Evolutionary conservation across 2,797 vertebrate genomes (phyloP).

Genomic region (Mus spretus): DNA sequence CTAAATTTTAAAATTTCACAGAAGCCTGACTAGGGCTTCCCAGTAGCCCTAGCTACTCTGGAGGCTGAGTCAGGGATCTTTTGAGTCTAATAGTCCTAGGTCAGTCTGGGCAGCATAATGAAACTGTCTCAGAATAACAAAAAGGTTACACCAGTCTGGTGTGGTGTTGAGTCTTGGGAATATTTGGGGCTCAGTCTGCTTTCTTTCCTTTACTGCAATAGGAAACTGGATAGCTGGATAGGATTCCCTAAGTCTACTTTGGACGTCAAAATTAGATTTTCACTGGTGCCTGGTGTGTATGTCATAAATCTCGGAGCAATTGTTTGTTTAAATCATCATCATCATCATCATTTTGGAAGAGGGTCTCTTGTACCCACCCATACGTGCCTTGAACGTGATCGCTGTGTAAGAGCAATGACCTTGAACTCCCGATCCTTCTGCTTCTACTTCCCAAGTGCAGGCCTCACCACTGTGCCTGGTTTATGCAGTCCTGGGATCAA

Average conservation of each 20-base stretch:
- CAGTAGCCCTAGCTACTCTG: too few relatives aligned
- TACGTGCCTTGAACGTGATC: neutral
- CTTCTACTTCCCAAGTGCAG: neutral
- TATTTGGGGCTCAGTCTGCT: neutral
- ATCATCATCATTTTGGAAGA: neutral
- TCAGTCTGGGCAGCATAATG: neutral
- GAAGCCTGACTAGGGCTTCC: neutral
- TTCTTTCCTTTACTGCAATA: slow-evolving; percentile 65
- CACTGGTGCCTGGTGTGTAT: slow-evolving; percentile 49
- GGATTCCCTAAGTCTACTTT: slow-evolving; percentile 70
- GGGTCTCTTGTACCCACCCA: neutral
- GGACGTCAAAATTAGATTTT: slow-evolving; percentile 76
- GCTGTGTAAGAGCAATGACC: neutral
- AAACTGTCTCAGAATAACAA: neutral
- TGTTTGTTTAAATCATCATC: neutral
- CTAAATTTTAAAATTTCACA: neutral
- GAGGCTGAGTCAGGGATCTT: neutral
- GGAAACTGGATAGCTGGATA: slow-evolving; percentile 79
- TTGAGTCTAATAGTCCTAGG: neutral
- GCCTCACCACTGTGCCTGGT: neutral
- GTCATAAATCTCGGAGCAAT: slow-evolving; percentile 57
- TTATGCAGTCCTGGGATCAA: neutral
- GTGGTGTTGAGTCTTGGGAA: neutral
- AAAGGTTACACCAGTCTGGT: neutral
- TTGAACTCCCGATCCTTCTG: neutral